Percentiles rank a stretch among this genome's conserved stretches.
Conservation (phyloP, 2,888 invertebrate species). For the Liopterus haemorrhoidalis region DNA sequence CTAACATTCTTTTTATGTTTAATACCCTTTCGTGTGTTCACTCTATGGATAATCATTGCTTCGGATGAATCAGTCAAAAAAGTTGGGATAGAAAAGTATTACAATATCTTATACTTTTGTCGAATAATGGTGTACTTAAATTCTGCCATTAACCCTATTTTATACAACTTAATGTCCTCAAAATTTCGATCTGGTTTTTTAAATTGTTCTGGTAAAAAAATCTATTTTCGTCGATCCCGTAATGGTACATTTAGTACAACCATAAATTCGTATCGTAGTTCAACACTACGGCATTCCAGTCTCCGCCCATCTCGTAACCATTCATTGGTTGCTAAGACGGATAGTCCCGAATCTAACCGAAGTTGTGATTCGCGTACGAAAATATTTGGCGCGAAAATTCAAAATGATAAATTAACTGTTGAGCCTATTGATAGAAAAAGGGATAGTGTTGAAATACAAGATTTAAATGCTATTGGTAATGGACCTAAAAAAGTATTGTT, state of each 20-base stretch:
- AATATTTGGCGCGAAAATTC: too few species aligned
- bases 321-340: conserved; percentile 36
- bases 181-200: conserved; percentile 80
- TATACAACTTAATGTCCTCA: conserved; percentile 89
- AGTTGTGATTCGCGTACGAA: conserved; percentile 45
- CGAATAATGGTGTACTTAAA: conserved; percentile 84
- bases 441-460: too few species aligned
- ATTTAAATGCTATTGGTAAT: too few species aligned
- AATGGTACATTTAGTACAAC: conserved; percentile 56
- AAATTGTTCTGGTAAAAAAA: conserved; percentile 56
- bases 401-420: conserved; percentile 6
- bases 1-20: conserved; percentile 83
- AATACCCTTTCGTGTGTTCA: conserved; percentile 78
- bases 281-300: conserved; percentile 37
- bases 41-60: conserved; percentile 74
- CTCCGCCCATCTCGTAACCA: conserved; percentile 43
- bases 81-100: conserved; percentile 72
- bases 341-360: conserved; percentile 52
- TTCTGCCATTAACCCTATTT: conserved; percentile 83
- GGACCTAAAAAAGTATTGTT: too few species aligned
- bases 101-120: conserved; percentile 75
- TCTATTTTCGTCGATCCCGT: conserved; percentile 46
- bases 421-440: conserved; percentile 18
- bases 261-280: conserved; percentile 45
- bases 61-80: conserved; percentile 62